Conservation (phyloP, 2,888 invertebrate genomes). For the Sycophila texana region DNA sequence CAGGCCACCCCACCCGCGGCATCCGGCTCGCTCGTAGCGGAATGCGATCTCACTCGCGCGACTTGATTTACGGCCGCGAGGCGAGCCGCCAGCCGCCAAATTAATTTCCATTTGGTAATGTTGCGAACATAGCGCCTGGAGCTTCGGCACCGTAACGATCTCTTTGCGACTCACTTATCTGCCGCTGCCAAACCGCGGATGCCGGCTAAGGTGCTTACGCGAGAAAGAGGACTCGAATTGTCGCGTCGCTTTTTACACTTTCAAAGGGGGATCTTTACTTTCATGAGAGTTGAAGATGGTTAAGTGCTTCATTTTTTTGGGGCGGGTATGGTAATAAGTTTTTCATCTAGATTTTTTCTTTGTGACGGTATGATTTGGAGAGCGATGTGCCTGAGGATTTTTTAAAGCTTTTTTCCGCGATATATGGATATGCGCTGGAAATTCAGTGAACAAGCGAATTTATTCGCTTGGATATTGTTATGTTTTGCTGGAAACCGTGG, state of each 20-base stretch:
- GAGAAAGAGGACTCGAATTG: neutral
- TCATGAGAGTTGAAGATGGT: neutral
- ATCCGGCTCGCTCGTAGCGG: neutral
- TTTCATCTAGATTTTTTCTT: no score
- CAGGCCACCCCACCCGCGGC: neutral
- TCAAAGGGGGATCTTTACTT: neutral
- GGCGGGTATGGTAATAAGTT: no score
- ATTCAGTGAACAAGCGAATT: no score
- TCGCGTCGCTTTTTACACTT: neutral
- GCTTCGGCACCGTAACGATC: neutral
- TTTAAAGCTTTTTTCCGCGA: no score
- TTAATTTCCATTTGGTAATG: conserved; percentile 73
- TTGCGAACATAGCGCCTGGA: conserved; percentile 65
- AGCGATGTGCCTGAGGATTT: no score
- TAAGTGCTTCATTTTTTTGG: no score
- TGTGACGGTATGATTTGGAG: no score
- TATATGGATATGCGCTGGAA: no score
- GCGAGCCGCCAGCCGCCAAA: conserved; percentile 59
- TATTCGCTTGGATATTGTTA: no score
- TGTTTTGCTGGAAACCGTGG: no score
- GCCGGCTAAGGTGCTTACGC: conserved; percentile 1
- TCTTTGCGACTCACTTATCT: conserved; percentile 23
- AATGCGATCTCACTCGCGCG: conserved; percentile 23
- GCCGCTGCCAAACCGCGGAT: conserved; percentile 12
- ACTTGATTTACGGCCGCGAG: conserved; percentile 50